Evolutionary conservation across 1,140 invertebrate species (phyloP), one percentile per base, ranked within the genome.

Genomic region (Scaptomyza graminum): DNA sequence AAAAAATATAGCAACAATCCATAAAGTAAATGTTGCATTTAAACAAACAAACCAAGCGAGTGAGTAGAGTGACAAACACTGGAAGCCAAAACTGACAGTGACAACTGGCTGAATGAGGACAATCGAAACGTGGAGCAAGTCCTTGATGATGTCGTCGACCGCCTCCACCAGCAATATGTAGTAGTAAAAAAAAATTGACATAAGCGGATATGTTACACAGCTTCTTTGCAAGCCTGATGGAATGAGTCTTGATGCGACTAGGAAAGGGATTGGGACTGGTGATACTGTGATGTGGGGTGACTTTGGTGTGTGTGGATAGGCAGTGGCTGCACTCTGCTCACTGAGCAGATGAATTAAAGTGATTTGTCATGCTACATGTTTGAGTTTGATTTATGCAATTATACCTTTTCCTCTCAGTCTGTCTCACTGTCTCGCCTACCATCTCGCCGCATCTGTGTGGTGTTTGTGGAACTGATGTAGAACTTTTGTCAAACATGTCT

Each of bases 301-400:
- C 31, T 34, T 46, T 22, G 50, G 47, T 50, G 44, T 31, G 44
- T 22, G 63, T 64, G 68, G 66, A 80, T 80, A 87, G 82, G 82
- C 74, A 77, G 64, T 64, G 64, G 51, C 61, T 72, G 74, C 77
- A 78, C 18, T 22, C 18, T 71, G 82, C 75, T 60, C 83, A 77
- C 61, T 63, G 82, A 89, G 76, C 83, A 90, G 88, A 90, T 90
- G 90, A 90, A 90, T 90, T 90, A 90, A 90, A 90, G 68, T 76
- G 81, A 90, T 90, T 90, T 90, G 82, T 90, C 81, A 90, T 90
- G 88, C 79, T 82, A 77, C 79, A 84, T 89, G 84, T 82, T 88
- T 88, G 79, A 88, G 88, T 90, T 90, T 90, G 87, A 90, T 90
- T 90, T 87, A 90, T 90, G 87, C 76, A 90, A 90, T 90, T 90